Evolutionary conservation across 2,797 vertebrate genomes (phyloP).

Genomic region (Aldrovandia affinis): DNA sequence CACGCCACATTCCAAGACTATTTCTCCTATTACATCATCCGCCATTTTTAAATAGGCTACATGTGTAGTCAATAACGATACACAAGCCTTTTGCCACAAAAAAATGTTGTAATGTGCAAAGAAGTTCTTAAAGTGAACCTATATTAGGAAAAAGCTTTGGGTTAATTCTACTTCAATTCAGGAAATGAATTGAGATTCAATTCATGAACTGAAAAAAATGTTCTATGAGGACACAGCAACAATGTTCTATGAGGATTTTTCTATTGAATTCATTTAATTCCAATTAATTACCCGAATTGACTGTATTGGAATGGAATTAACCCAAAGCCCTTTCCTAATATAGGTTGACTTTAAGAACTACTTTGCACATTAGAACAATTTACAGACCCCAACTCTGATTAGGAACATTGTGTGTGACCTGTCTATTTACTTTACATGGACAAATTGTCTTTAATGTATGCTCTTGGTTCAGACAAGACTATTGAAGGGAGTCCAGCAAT

Average conservation of each 20-base stretch:
- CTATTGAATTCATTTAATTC: too few relatives aligned
- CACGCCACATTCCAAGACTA: background rate
- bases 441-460: background rate
- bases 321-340: too few relatives aligned
- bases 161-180: too few relatives aligned
- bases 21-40: background rate
- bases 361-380: too few relatives aligned
- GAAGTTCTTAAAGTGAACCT: background rate
- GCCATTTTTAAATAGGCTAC: background rate
- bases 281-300: too few relatives aligned
- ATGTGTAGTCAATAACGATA: background rate
- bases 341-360: too few relatives aligned
- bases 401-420: background rate
- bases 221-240: too few relatives aligned
- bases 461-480: background rate
- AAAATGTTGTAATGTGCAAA: background rate
- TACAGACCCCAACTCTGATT: too few relatives aligned
- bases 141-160: background rate
- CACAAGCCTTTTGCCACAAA: background rate
- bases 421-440: background rate
- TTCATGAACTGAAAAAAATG: too few relatives aligned
- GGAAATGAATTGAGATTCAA: too few relatives aligned
- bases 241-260: too few relatives aligned
- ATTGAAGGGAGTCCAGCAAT: background rate
- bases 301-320: too few relatives aligned